Evolutionary conservation across 2,888 invertebrate species (phyloP).

Genomic region (Folsomia candida): DNA sequence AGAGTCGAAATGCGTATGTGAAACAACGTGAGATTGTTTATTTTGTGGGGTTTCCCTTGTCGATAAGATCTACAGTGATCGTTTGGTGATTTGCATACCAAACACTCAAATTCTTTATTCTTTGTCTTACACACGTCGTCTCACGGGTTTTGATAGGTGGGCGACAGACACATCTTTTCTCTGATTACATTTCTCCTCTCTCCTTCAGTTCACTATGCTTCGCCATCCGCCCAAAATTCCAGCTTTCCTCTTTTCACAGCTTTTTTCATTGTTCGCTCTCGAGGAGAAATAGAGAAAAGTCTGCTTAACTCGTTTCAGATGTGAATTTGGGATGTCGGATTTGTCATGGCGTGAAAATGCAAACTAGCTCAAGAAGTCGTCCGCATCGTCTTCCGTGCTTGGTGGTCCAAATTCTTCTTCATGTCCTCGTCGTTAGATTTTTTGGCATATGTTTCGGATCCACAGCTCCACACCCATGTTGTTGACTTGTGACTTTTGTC

Average conservation of each 20-base stretch:
- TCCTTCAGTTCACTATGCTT: constrained; percentile 10
- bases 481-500: constrained; percentile 5
- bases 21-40: too few species aligned
- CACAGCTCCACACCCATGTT: constrained; percentile 1
- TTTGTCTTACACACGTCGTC: constrained; percentile 65
- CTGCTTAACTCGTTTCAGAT: constrained; percentile 18
- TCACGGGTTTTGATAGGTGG: constrained; percentile 88
- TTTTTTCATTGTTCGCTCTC: constrained; percentile 20
- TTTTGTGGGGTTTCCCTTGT: too few species aligned
- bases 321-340: constrained; percentile 7
- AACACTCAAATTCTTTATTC: too few species aligned
- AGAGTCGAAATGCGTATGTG: too few species aligned
- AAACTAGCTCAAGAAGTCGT: not conserved
- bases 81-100: not conserved
- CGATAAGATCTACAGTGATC: too few species aligned
- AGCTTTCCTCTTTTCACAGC: constrained; percentile 10
- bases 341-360: constrained; percentile 7
- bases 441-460: constrained; percentile 14
- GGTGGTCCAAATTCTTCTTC: constrained; percentile 15
- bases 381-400: not conserved
- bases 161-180: constrained; percentile 45
- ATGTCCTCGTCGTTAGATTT: constrained; percentile 11
- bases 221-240: constrained; percentile 19
- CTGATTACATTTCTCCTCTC: constrained; percentile 30
- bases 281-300: not conserved